Percentiles rank a stretch among this genome's conserved stretches.
Evolutionary conservation across 2,797 vertebrate species (phyloP).

Genomic region (Chiloscyllium punctatum): DNA sequence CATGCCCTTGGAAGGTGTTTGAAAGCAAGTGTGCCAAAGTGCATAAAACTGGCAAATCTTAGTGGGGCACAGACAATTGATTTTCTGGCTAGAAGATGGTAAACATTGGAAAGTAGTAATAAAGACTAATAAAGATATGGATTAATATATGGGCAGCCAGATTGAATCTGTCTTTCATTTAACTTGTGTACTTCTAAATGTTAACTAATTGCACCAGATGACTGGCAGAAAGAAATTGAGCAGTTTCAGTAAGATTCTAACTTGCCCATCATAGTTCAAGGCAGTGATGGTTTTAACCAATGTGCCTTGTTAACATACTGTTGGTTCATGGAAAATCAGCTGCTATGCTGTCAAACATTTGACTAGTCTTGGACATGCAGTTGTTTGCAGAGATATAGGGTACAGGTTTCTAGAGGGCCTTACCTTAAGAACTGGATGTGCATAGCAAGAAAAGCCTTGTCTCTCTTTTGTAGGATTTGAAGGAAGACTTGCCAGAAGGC

Average conservation of each 20-base stretch:
- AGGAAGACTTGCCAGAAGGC: neutral
- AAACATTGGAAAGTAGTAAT: neutral
- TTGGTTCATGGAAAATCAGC: neutral
- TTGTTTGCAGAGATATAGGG: neutral
- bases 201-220: neutral
- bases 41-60: neutral
- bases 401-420: neutral
- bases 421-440: neutral
- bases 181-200: neutral
- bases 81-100: neutral
- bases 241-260: neutral
- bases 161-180: neutral
- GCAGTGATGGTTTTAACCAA: neutral
- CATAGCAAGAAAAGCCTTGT: neutral
- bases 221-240: neutral
- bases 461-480: neutral
- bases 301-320: neutral
- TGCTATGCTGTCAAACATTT: neutral
- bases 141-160: conserved; percentile 7
- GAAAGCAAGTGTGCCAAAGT: neutral
- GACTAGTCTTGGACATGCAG: neutral
- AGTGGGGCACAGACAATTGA: neutral
- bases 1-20: neutral
- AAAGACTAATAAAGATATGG: conserved; percentile 23
- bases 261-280: neutral